phyloP scores from a whole-genome alignment of 2,797 vertebrate genomes.

The Cossypha heuglini region DNA sequence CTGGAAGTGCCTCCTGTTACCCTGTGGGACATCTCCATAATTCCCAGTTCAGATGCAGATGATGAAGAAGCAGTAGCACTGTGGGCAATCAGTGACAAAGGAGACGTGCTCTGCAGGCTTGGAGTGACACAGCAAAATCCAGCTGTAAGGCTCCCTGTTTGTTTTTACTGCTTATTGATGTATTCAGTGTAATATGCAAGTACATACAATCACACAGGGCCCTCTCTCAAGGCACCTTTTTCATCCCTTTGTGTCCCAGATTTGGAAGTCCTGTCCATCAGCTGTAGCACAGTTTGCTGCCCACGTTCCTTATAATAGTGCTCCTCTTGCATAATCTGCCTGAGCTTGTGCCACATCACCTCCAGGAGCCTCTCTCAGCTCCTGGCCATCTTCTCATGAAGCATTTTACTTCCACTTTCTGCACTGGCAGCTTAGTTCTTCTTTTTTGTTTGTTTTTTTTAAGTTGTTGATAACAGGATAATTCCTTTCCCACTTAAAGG shows the following conservation, averaged over 20 bases:
- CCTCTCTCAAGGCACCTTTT: not conserved
- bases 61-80: conserved; percentile 80
- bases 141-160: conserved; percentile 79
- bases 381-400: not conserved
- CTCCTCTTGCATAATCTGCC: not conserved
- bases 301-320: not conserved
- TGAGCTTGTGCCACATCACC: not conserved
- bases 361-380: not conserved
- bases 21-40: conserved; percentile 88
- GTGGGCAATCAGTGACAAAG: conserved; percentile 97
- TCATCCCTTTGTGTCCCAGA: not conserved
- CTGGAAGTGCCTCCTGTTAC: conserved; percentile 89
- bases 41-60: conserved; percentile 73
- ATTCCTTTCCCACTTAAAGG: not conserved
- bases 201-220: not conserved
- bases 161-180: not conserved
- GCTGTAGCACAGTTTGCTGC: not conserved
- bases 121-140: conserved; percentile 87
- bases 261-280: not conserved
- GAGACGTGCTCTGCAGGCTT: conserved; percentile 92
- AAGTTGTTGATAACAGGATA: not conserved
- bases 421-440: not conserved
- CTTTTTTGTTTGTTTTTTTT: not conserved
- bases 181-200: not conserved
- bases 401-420: not conserved